Percentiles rank a stretch among this genome's conserved stretches.
Conservation (phyloP, 2,888 invertebrate genomes). For the Acanthosepion lycidas region DNA sequence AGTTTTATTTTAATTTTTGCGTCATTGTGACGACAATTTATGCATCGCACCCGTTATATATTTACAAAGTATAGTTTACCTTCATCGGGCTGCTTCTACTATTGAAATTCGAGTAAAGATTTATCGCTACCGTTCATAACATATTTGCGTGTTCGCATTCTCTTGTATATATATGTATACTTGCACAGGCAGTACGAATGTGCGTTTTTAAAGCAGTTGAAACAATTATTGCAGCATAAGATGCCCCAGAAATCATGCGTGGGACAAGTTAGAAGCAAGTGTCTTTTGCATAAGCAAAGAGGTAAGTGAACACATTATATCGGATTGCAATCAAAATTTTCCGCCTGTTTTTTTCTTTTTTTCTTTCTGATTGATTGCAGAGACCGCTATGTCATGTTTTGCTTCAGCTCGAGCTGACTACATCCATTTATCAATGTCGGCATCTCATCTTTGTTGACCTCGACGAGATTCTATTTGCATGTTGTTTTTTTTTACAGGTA, state of each 20-base stretch:
- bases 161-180: too few species aligned
- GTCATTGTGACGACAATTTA: too few species aligned
- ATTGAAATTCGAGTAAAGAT: too few species aligned
- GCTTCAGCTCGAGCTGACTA: neutral
- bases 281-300: neutral
- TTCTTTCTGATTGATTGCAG: neutral
- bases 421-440: neutral
- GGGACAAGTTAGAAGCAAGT: fast-evolving
- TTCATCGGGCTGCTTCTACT: too few species aligned
- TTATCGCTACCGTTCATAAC: too few species aligned
- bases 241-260: neutral
- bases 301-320: neutral
- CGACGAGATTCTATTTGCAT: too few species aligned
- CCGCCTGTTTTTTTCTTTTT: neutral
- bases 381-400: neutral
- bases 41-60: too few species aligned
- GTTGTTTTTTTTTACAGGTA: neutral
- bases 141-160: too few species aligned
- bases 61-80: too few species aligned
- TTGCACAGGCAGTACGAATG: too few species aligned
- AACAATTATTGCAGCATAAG: neutral
- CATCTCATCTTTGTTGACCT: neutral
- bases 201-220: too few species aligned
- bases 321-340: neutral
- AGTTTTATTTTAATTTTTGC: too few species aligned